Conservation (phyloP, 2,888 invertebrate species). For the Callyntrura guangdongensis region DNA sequence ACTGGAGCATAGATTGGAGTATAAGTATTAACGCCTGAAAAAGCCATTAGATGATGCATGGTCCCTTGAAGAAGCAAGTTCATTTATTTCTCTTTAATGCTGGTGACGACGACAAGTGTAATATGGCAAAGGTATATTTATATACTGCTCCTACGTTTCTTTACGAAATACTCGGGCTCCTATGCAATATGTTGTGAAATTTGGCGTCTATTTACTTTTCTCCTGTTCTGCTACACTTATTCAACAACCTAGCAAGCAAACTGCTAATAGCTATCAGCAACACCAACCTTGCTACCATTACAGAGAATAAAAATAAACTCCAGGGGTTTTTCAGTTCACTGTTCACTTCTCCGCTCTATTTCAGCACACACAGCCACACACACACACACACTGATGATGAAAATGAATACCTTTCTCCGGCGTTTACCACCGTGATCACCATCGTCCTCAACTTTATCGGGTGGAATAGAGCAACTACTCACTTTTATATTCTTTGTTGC, state of each 20-base stretch:
- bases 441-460: conserved; percentile 29
- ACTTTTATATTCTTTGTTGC: neutral
- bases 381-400: neutral
- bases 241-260: conserved; percentile 4
- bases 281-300: neutral
- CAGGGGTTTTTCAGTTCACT: conserved; percentile 49
- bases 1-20: conserved; percentile 76
- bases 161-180: neutral
- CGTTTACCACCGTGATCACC: conserved; percentile 40
- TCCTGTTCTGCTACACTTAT: conserved; percentile 42
- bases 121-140: neutral
- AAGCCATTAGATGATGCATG: conserved; percentile 66
- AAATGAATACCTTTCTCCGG: conserved; percentile 39
- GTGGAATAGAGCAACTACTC: conserved; percentile 21
- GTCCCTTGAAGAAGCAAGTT: conserved; percentile 56
- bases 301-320: conserved; percentile 58
- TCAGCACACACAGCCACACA: conserved; percentile 6
- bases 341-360: conserved; percentile 38
- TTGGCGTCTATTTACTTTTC: conserved; percentile 21
- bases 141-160: no score
- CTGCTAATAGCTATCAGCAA: conserved; percentile 21
- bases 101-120: conserved; percentile 8
- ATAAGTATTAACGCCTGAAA: conserved; percentile 69
- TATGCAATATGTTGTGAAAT: neutral
- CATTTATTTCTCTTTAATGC: conserved; percentile 4